Base-by-base conservation (phyloP, 2,113 vertebrate genomes). In the Microcebus griseorufus region DNA sequence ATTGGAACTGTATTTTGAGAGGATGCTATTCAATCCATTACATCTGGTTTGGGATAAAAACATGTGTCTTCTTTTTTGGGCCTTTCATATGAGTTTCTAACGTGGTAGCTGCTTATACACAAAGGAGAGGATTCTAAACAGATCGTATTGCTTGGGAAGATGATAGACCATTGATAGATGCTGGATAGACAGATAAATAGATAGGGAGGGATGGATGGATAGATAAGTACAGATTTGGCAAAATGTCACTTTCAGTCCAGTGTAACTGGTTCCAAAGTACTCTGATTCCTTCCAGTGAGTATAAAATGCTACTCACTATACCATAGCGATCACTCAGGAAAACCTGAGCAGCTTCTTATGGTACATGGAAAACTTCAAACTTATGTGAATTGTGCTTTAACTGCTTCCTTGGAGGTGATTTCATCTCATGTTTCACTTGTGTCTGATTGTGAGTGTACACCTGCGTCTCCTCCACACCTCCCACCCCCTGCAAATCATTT, bases 341-440 rank as follows among this genome's bases (percentile, higher is more conserved):
- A 32, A 10, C 72, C 34, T n/a, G 9, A 83, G 37, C 9, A 6
- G 27, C 37, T 17, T n/a, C 79, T 42, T n/a, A 4, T 2, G 37
- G 60, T 17, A 3, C 10, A 2, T 0, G 1, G 60, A 65, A 73
- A 48, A 22, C 29, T 2, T 13, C 37, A 16, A 4, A 16, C 22
- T 22, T 7, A 18, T 10, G 0, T 22, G 37, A 0, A 29, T 1
- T 0, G 9, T 37, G 42, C 60, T 23, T 22, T 16, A 9, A 0
- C 32, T 18, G 72, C 37, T 27, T 42, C 37, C 2, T 14, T 0
- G 37, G 9, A 6, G 11, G 32, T 29, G 32, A 4, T 9, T 55
- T 16, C 55, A 29, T 4, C 29, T 39, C n/a, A 4, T 8, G 2
- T 29, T 37, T 67, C 25, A 1, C 25, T 70, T 39, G 6, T 25